Conservation (phyloP, 2,888 invertebrate species). For the Anaspis maculata region DNA sequence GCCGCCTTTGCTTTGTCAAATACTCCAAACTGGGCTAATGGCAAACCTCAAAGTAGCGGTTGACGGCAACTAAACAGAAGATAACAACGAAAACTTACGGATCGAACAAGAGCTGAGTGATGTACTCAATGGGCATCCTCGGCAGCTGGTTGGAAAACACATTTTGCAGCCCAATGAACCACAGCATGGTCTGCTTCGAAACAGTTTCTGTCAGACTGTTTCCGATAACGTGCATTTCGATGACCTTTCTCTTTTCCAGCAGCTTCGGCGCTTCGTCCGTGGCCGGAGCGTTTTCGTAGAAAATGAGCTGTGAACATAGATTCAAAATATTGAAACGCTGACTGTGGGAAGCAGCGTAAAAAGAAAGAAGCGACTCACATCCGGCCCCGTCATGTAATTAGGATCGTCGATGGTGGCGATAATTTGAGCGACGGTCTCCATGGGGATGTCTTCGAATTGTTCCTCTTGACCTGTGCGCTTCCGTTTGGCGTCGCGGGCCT, state of each 20-base stretch:
- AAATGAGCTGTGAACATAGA: slow-evolving; percentile 50
- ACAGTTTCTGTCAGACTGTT: slow-evolving; percentile 84
- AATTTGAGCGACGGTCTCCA: slow-evolving; percentile 72
- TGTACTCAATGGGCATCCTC: slow-evolving; percentile 96
- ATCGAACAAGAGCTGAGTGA: slow-evolving; percentile 90
- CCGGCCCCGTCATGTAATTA: slow-evolving; percentile 75
- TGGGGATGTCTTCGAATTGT: slow-evolving; percentile 63
- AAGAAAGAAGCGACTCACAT: slow-evolving; percentile 46
- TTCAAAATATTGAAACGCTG: background rate
- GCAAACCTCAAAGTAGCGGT: too few relatives aligned
- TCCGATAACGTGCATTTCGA: slow-evolving; percentile 89
- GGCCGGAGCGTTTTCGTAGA: slow-evolving; percentile 70
- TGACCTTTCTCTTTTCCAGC: slow-evolving; percentile 81
- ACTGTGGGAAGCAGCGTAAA: slow-evolving; percentile 4
- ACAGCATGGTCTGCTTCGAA: slow-evolving; percentile 83
- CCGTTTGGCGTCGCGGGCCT: slow-evolving; percentile 41
- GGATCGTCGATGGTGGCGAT: slow-evolving; percentile 77
- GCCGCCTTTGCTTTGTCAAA: too few relatives aligned
- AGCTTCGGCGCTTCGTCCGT: slow-evolving; percentile 86
- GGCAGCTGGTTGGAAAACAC: slow-evolving; percentile 94
- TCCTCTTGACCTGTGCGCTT: slow-evolving; percentile 40
- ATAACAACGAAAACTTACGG: slow-evolving; percentile 51
- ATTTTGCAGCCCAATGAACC: slow-evolving; percentile 88
- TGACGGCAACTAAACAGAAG: too few relatives aligned
- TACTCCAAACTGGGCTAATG: too few relatives aligned